phyloP scores from a whole-genome alignment of 2,797 vertebrate species.

The Otolemur crassicaudatus region DNA sequence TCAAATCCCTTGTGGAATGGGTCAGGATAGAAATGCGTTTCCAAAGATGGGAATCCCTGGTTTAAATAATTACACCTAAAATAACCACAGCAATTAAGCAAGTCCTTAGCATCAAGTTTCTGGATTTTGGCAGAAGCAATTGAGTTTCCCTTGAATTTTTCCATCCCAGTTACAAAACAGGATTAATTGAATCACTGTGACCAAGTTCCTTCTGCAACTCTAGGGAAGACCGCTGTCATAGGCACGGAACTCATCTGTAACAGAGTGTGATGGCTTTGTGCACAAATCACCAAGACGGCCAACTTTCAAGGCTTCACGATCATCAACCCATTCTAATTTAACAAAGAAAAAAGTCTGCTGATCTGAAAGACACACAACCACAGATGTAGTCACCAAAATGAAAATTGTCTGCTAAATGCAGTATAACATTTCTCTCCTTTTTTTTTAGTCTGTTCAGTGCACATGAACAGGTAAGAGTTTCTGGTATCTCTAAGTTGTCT shows the following conservation, averaged over 20 bases:
- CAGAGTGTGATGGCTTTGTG: neutral
- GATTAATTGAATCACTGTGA: conserved; percentile 60
- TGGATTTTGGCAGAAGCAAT: neutral
- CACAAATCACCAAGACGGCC: conserved; percentile 26
- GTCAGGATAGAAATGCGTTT: conserved; percentile 49
- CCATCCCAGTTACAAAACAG: conserved; percentile 54
- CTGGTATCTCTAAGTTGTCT: neutral
- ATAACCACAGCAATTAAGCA: conserved; percentile 46
- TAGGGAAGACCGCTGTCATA: neutral
- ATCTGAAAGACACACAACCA: conserved; percentile 36
- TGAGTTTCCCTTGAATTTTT: conserved; percentile 56
- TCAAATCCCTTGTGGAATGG: conserved; percentile 51
- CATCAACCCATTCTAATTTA: conserved; percentile 56
- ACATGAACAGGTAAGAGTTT: neutral
- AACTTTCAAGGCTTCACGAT: neutral
- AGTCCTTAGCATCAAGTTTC: conserved; percentile 48
- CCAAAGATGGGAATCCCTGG: conserved; percentile 55
- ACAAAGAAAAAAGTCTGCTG: neutral
- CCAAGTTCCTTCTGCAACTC: neutral
- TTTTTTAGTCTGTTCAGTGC: neutral
- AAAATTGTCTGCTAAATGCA: conserved; percentile 36
- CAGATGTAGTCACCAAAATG: neutral
- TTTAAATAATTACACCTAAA: conserved; percentile 64
- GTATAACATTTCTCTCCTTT: neutral
- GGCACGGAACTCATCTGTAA: neutral